Evolutionary conservation across 2,888 invertebrate species (phyloP).

Genomic region (Dugesia japonica): DNA sequence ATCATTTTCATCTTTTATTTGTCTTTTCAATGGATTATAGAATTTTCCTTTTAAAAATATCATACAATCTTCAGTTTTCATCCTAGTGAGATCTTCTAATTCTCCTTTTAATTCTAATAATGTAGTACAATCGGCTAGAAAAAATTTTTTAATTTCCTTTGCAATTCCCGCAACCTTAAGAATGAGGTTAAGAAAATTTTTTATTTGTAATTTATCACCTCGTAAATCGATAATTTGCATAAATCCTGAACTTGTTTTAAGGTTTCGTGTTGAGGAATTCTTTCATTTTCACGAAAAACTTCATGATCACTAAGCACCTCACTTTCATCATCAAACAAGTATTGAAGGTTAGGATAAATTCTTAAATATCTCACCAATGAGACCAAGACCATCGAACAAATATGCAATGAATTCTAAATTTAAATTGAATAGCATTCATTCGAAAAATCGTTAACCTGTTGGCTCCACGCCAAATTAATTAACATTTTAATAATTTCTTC

Average conservation of each 20-base stretch:
- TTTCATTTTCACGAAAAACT: not conserved
- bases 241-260: not conserved
- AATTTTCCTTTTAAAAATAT: not conserved
- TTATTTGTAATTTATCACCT: not conserved
- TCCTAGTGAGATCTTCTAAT: not conserved
- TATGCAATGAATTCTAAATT: not conserved
- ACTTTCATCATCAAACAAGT: not conserved
- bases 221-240: not conserved
- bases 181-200: not conserved
- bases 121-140: not conserved
- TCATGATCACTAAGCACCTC: not conserved
- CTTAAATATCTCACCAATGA: not conserved
- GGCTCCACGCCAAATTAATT: not conserved
- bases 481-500: not conserved
- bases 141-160: not conserved
- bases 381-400: not conserved
- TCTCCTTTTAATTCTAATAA: not conserved
- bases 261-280: not conserved
- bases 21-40: too few species aligned
- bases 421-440: too few species aligned
- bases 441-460: too few species aligned
- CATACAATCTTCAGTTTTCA: not conserved
- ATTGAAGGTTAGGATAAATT: not conserved
- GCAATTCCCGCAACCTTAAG: not conserved
- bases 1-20: too few species aligned